Evolutionary conservation across 2,113 vertebrate species (phyloP).

Genomic region (Corythornis madagascariensis): DNA sequence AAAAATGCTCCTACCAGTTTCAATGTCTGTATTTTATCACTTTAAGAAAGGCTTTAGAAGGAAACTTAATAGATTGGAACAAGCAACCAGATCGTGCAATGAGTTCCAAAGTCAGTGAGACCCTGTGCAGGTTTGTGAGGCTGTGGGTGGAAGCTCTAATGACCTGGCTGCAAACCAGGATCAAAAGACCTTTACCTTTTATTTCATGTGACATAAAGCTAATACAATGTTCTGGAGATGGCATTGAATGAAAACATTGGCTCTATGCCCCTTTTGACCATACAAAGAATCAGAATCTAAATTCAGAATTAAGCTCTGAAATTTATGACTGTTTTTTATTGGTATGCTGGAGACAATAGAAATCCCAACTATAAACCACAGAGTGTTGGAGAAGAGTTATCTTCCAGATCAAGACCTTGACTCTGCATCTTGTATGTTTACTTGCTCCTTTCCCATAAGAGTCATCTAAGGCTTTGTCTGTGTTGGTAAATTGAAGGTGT

Average conservation of each 20-base stretch:
- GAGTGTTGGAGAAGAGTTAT: neutral
- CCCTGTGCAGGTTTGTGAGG: neutral
- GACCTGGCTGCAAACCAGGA: neutral
- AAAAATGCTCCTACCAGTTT: neutral
- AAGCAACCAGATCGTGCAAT: neutral
- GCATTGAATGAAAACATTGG: neutral
- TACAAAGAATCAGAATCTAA: neutral
- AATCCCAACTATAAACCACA: constrained; percentile 6
- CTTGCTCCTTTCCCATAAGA: neutral
- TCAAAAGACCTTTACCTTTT: constrained; percentile 3
- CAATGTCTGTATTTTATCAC: neutral
- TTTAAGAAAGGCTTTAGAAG: neutral
- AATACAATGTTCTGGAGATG: neutral
- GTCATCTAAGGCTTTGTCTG: neutral
- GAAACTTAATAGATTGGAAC: neutral
- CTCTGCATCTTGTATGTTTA: constrained; percentile 9
- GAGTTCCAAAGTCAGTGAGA: neutral
- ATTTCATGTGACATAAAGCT: constrained; percentile 6
- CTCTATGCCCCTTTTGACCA: neutral
- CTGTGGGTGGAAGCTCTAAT: neutral
- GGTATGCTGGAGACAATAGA: neutral
- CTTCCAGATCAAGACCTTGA: constrained; percentile 30
- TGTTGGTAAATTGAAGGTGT: constrained; percentile 40
- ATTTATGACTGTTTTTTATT: neutral
- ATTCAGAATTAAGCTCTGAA: constrained; percentile 15